Evolutionary conservation across 2,888 invertebrate species (phyloP).

Genomic region (Pantelozetes paolii): DNA sequence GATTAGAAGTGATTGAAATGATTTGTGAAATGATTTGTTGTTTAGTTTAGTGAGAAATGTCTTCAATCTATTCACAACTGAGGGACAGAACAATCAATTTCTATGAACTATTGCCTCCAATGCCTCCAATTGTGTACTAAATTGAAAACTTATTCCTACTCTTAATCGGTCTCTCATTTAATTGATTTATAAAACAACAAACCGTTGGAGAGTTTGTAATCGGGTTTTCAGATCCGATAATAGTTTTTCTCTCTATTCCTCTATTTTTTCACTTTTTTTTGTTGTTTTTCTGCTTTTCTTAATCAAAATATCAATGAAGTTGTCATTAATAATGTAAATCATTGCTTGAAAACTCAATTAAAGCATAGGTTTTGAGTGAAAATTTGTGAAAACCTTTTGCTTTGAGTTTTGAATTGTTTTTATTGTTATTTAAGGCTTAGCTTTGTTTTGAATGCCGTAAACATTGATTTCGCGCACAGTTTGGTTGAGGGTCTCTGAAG

Average conservation of each 20-base stretch:
- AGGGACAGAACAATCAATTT: background rate
- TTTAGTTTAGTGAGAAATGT: background rate
- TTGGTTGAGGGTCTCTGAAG: background rate
- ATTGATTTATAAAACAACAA: conserved; percentile 2
- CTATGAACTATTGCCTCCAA: background rate
- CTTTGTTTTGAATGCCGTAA: too few relatives aligned
- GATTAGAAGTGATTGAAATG: background rate
- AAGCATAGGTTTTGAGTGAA: too few relatives aligned
- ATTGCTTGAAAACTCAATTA: too few relatives aligned
- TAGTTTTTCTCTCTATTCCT: background rate
- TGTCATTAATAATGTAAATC: too few relatives aligned
- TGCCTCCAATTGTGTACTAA: background rate
- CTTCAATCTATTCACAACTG: background rate
- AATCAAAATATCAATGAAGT: too few relatives aligned
- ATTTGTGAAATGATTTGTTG: background rate
- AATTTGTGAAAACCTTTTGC: too few relatives aligned
- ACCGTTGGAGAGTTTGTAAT: background rate
- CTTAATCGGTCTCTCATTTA: background rate
- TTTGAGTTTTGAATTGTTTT: background rate
- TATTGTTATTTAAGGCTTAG: too few relatives aligned
- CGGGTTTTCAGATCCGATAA: background rate
- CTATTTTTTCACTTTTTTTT: too few relatives aligned
- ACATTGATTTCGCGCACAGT: conserved; percentile 10
- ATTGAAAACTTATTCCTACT: conserved; percentile 9
- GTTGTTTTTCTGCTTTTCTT: too few relatives aligned